These are phyloP conservation scores for Cyanistes caeruleus DNA, from an alignment of 2,113 vertebrate genomes.

Conservation along the genomic window DNA sequence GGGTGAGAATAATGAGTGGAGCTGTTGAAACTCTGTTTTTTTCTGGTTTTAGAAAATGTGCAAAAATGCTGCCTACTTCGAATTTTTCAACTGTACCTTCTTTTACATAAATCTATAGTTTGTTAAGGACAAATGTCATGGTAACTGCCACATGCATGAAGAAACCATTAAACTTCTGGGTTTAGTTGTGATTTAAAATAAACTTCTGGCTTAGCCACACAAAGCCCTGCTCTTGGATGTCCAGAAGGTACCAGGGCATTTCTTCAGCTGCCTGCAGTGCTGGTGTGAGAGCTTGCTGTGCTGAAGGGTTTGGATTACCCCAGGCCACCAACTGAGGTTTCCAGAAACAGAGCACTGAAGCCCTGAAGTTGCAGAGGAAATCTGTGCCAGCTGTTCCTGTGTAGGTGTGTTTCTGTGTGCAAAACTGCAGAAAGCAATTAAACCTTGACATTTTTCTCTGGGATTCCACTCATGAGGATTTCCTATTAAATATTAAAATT, in stretches of 20 bases:
- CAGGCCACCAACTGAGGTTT: background rate
- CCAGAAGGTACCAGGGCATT: background rate
- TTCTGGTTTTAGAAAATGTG: background rate
- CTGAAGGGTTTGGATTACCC: background rate
- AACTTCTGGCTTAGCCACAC: background rate
- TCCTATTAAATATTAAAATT: slow-evolving; percentile 4
- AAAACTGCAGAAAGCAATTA: slow-evolving; percentile 44
- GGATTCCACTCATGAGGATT: background rate
- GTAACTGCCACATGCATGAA: background rate
- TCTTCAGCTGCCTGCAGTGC: background rate
- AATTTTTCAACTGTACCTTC: background rate
- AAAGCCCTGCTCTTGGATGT: background rate
- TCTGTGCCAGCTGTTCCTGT: background rate
- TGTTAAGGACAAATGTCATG: background rate
- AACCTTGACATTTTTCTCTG: background rate
- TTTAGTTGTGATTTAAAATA: background rate
- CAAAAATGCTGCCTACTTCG: background rate
- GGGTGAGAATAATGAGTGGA: background rate
- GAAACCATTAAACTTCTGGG: background rate
- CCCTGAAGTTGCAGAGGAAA: background rate
- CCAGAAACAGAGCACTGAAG: background rate
- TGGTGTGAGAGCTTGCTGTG: background rate
- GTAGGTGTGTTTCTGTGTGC: background rate
- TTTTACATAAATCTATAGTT: background rate
- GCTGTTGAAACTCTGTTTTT: background rate